Base-by-base conservation (phyloP, 2,797 vertebrate genomes). In the Onychomys torridus region DNA sequence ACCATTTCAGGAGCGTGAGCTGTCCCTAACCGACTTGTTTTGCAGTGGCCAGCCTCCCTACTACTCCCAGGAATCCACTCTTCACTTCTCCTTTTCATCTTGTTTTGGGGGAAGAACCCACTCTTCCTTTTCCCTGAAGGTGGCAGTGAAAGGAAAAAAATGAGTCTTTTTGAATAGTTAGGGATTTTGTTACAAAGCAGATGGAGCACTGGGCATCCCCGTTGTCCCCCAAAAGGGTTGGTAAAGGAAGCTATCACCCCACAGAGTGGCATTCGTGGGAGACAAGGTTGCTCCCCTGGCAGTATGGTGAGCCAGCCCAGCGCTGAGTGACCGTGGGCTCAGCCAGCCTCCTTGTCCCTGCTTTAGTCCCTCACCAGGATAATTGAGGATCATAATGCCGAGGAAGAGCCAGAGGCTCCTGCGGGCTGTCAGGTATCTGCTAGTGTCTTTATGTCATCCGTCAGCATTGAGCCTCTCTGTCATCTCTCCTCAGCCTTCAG, bases 371-470 rank as follows among this genome's bases (percentile, higher is more conserved):
- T 98, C 98, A 98, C 99, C 98, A 98, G 99, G 99, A 99, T 99
- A 99, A 99, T 99, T 99, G 99, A 99, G 99, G 99, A 99, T 99
- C 99, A 99, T 98, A 99, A 99, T 98, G 98, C 98, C 96, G 98
- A 99, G 99, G 99, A 99, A 99, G 99, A 98, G 99, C 99, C 99
- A 98, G 98, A 99, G 99, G 99, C 99, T 99, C 99, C 99, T 98
- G 99, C 98, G 99, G 99, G 99, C 99, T 99, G 99, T 99, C 99
- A 99, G 99, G 99, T 99, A 99, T 99, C 99, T 99, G 99, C 99
- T 98, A 98, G 99, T 98, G 98, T 99, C 98, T 98, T 98, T 98
- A 90, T 98, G 99, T 99, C 99, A 99, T 99, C 99, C 98, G 99
- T 99, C 99, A 99, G 99, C 99, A 99, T 99, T 99, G 99, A 99